Base-by-base conservation (phyloP, 2,888 invertebrate genomes). In the Cosmopolites sordidus region DNA sequence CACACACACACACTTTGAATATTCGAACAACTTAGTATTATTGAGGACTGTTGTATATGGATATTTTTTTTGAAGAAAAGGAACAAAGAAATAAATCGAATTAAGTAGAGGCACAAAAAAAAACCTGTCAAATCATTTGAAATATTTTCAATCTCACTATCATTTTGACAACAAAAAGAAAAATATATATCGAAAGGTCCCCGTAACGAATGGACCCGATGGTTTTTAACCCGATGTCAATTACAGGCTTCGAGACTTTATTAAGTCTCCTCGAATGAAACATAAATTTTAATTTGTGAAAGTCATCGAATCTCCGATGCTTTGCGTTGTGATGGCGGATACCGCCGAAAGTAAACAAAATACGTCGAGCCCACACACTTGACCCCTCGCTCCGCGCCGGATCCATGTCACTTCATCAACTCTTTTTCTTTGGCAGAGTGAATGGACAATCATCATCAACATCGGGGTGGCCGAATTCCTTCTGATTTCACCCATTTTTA, bases 351-450 rank as follows among this genome's bases (percentile, higher is more conserved):
- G 55, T 51, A 52, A 56, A 52, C 56, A 52, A 17, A 17, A 40
- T 51, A 44, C 56, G 49, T 38, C 60, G 61, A 62, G 62, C 63
- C 64, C 64, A 66, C 64, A 62, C 65, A 66, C 68, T 68, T 68
- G 69, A 69, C 69, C 67, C 67, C 61, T 61, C 56, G 56, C 58
- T 58, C 62, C 40, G 41, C 30, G 27, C 40, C 30, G 41, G 37
- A 61, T 63, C 59, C 66, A 63, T 67, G 69, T 69, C 69, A 69
- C 67, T 68, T 67, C 68, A 68, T 68, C 69, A 68, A 67, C 58
- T 62, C 64, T 53, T 62, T 60, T 60, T 48, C 43, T 51, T 44
- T 15, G 37, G 30, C 37, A 15, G 29, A 14, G 38, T 54, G 54
- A 50, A 50, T 55, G 51, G 45, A 46, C 39, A 12, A 55, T 22